phyloP scores from a whole-genome alignment of 2,797 vertebrate genomes.

The Phataginus tricuspis region DNA sequence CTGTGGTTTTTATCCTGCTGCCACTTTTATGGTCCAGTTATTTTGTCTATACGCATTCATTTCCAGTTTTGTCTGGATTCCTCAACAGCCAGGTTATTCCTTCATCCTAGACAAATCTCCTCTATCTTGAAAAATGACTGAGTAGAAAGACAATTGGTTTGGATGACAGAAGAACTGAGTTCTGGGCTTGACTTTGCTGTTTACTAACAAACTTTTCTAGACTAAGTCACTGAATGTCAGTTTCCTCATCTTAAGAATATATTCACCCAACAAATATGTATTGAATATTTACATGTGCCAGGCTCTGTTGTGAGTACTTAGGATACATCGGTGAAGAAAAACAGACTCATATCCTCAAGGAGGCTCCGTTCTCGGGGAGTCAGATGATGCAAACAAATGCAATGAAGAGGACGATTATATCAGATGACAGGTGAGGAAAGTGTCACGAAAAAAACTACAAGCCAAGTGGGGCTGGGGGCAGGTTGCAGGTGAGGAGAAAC shows the following conservation, averaged over 20 bases:
- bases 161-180: not conserved
- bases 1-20: not conserved
- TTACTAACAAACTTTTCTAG: not conserved
- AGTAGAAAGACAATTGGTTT: not conserved
- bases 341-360: not conserved
- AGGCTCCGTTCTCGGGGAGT: not conserved
- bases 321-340: not conserved
- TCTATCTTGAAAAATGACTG: not conserved
- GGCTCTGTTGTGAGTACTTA: not conserved
- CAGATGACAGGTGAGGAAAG: not conserved
- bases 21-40: conserved; percentile 43
- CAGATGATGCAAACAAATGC: not conserved
- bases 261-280: not conserved
- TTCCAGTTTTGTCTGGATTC: conserved; percentile 56
- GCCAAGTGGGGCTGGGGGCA: not conserved
- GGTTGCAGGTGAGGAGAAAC: not conserved
- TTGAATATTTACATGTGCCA: not conserved
- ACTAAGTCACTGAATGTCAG: not conserved
- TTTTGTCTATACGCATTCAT: conserved; percentile 29
- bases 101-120: not conserved
- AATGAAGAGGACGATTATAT: not conserved
- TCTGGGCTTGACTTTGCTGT: not conserved
- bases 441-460: not conserved
- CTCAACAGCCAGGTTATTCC: not conserved
- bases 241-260: not conserved